These are phyloP conservation scores for Dryoscopus gambensis DNA, from an alignment of 2,113 vertebrate genomes.

Conservation along the genomic window DNA sequence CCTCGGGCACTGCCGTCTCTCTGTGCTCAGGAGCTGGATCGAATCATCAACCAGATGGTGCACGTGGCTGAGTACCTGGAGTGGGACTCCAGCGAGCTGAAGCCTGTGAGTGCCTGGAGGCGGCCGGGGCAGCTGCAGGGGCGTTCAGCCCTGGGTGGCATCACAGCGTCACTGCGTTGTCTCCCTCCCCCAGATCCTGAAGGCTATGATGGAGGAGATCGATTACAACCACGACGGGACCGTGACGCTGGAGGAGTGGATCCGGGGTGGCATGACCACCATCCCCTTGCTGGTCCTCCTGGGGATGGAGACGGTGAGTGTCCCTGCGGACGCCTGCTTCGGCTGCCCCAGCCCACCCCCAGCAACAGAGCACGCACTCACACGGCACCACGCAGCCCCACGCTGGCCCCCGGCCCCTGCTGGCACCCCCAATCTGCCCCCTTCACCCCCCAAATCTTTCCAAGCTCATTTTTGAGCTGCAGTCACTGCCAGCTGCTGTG, in stretches of 20 bases:
- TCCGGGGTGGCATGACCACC: conserved; percentile 92
- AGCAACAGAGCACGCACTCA: fast-evolving
- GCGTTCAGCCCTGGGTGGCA: neutral
- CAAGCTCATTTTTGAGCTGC: neutral
- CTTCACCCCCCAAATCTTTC: neutral
- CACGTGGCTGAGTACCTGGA: conserved; percentile 93
- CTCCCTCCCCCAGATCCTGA: conserved; percentile 68
- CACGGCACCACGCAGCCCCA: neutral
- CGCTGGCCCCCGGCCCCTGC: neutral
- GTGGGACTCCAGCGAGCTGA: conserved; percentile 91
- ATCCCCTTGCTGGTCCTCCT: conserved; percentile 91
- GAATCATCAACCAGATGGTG: conserved; percentile 94
- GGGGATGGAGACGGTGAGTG: conserved; percentile 87
- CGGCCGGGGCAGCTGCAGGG: fast-evolving
- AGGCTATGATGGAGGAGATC: conserved; percentile 83
- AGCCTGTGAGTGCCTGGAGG: conserved; percentile 74
- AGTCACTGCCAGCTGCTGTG: fast-evolving
- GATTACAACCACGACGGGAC: conserved; percentile 87
- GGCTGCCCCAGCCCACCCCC: neutral
- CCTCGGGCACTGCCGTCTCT: fast-evolving
- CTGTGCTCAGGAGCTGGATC: conserved; percentile 81
- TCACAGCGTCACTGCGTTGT: fast-evolving
- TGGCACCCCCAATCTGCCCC: neutral
- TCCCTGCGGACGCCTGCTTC: fast-evolving
- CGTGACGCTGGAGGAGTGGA: conserved; percentile 93